phyloP scores from a whole-genome alignment of 2,113 vertebrate species.

The Ptychochromis oligacanthus region DNA sequence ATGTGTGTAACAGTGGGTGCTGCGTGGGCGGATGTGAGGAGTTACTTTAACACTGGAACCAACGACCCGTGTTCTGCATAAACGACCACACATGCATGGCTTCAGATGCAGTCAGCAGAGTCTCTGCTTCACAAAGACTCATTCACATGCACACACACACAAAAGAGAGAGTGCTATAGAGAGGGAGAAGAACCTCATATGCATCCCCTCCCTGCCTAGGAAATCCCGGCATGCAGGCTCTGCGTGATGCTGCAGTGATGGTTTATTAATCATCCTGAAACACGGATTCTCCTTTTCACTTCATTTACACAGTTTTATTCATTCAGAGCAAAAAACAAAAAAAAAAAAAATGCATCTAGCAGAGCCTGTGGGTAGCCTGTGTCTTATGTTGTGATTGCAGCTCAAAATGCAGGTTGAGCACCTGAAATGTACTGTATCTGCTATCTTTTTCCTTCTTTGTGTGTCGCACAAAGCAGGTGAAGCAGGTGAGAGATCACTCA shows the following conservation, averaged over 20 bases:
- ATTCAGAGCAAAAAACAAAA: not conserved
- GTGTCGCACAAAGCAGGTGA: not conserved
- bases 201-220: slow-evolving; percentile 26
- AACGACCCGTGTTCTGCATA: slow-evolving; percentile 9
- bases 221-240: slow-evolving; percentile 53
- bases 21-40: slow-evolving; percentile 26
- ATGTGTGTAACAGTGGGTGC: slow-evolving; percentile 25
- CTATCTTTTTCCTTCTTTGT: slow-evolving; percentile 16
- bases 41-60: slow-evolving; percentile 33
- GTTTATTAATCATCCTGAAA: slow-evolving; percentile 65
- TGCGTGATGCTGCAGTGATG: slow-evolving; percentile 57
- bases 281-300: slow-evolving; percentile 59
- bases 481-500: slow-evolving; percentile 53
- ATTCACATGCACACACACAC: slow-evolving; percentile 17
- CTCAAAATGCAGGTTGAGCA: not conserved
- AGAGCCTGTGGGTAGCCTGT: not conserved
- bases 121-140: slow-evolving; percentile 1
- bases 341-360: slow-evolving; percentile 2
- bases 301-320: slow-evolving; percentile 24
- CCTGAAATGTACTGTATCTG: not conserved
- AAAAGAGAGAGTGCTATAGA: not conserved
- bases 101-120: slow-evolving; percentile 8
- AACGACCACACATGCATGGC: slow-evolving; percentile 23
- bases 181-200: slow-evolving; percentile 33
- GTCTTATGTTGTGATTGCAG: not conserved